Conservation (phyloP, 1,140 invertebrate genomes). For the Diplogasteroides magnus region DNA sequence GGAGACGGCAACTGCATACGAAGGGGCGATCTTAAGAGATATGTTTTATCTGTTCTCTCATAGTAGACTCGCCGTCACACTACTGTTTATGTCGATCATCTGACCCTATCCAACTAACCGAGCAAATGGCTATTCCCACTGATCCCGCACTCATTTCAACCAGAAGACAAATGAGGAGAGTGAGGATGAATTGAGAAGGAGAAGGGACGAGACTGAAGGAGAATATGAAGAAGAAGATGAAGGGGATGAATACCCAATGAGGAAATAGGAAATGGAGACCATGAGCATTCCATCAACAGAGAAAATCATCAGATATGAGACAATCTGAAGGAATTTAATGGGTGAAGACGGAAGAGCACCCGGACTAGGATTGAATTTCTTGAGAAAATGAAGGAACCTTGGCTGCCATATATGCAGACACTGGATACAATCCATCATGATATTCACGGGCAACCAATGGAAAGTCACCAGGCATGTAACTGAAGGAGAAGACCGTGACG, state of each 20-base stretch:
- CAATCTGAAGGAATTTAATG: conserved; percentile 15
- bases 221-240: neutral
- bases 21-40: conserved; percentile 12
- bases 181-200: neutral
- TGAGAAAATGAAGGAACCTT: neutral
- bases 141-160: conserved; percentile 29
- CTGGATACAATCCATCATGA: conserved; percentile 26
- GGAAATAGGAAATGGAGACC: conserved; percentile 37
- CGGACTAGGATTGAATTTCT: neutral
- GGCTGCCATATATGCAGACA: conserved; percentile 23
- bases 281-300: conserved; percentile 44
- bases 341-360: neutral
- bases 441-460: conserved; percentile 36
- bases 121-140: conserved; percentile 32
- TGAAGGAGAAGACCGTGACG: conserved; percentile 19
- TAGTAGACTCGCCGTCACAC: too few species aligned
- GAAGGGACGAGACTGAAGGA: neutral
- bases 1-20: conserved; percentile 19
- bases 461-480: conserved; percentile 37
- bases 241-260: conserved; percentile 22
- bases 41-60: too few species aligned
- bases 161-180: conserved; percentile 29
- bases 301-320: conserved; percentile 46
- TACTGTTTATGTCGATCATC: neutral
- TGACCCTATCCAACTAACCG: conserved; percentile 16